Base-by-base conservation (phyloP, 2,797 vertebrate genomes). In the Cryptoprocta ferox region DNA sequence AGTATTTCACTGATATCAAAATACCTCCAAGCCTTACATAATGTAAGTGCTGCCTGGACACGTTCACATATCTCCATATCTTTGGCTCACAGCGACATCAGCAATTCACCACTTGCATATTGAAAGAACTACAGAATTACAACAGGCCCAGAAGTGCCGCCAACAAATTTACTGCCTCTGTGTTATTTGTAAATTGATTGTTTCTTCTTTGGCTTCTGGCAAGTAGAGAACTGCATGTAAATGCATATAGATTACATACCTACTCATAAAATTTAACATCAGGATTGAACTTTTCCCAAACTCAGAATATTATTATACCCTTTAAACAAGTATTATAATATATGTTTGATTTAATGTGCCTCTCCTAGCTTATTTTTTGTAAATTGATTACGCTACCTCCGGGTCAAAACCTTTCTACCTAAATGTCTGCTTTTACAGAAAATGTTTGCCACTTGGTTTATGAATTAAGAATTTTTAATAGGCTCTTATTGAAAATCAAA, bases 401-500 rank as follows among this genome's bases (percentile, higher is more conserved):
- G 65, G 45, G 76, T 92, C 88, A 95, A 91, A 98, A 90, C 9
- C 50, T 79, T 14, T 42, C 65, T 59, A 89, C 15, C 68, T 89
- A 94, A 92, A 79, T 5, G 4, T 66, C n/a, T 89, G 19, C 15
- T 80, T 97, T 93, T 80, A 90, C 21, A 90, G 28, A 97, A 91
- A 92, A 50, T 87, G 42, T 50, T 95, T 84, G 59, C 16, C 76
- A 84, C 15, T 42, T 91, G 32, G 24, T 48, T 94, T 83, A 95
- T 53, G 50, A 95, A 94, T 92, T 94, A 95, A 95, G 56, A 83
- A 89, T 78, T 81, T 80, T 91, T 92, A 96, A 94, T 32, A 82
- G 71, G 18, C 6, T 90, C n/a, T 94, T 91, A 95, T 10, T 96
- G 73, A 95, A 94, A 97, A 95, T 86, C 37, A 89, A 97, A 86